Base-by-base conservation (phyloP, 2,888 invertebrate species). In the Nematopogon swammerdamellus region DNA sequence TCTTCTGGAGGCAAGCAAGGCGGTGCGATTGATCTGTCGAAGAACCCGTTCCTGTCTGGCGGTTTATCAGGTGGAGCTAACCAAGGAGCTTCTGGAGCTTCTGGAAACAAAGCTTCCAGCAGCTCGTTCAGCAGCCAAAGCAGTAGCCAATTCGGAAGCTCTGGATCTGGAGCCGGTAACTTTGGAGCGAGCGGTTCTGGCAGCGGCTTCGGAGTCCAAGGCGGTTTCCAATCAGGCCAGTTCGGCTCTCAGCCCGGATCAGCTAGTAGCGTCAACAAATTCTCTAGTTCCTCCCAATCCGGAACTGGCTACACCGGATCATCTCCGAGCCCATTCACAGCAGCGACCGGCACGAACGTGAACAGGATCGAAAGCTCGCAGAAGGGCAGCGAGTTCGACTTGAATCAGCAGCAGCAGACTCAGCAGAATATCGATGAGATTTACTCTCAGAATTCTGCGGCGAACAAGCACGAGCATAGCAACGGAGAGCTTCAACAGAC, bases 401-500 rank as follows among this genome's bases (percentile, higher is more conserved):
- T 61, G 36, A 62, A 62, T 1, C 72, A 72, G 52, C 63, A 64
- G 4, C 71, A 70, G 20, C 72, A 75, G 44, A 63, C 65, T 0
- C 71, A 71, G 49, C 67, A 72, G 54, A 72, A 64, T 18, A 67
- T 71, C 1, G 72, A 74, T 44, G 71, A 72, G 17, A 59, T 64
- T 0, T 75, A 73, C 67, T 19, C 29, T 3, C 65, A 64, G 46
- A 66, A 61, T 4, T 67, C 70, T 52, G 70, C 70, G 0, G 68
- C 72, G 0, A 63, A 67, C 10, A 66, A 65, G 46, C 59, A 63
- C 48, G 62, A 64, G 25, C 64, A 63, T 44, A 56, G 57, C 16
- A 70, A 69, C 2, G 72, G 71, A 0, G 73, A 69, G 2, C 56
- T 81, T 20, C 79, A 75, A 57, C 70, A 82, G 58, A 73, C 80